phyloP scores from a whole-genome alignment of 2,888 invertebrate species.

The Lasioglossum malachurum region DNA sequence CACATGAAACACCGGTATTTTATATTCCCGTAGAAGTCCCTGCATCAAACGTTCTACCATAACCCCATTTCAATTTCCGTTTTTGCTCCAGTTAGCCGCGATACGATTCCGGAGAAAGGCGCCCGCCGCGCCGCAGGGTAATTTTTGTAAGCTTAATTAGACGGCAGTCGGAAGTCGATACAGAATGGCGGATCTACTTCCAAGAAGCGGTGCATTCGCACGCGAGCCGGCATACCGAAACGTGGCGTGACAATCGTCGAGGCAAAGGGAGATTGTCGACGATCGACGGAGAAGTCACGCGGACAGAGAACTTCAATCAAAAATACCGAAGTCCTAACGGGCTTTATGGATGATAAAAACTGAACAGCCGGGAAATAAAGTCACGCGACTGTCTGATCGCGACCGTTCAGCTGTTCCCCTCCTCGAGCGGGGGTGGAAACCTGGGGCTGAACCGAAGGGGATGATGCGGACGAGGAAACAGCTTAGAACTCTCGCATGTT shows the following conservation, averaged over 20 bases:
- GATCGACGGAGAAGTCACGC: slow-evolving; percentile 63
- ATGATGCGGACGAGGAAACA: not conserved
- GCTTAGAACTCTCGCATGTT: not conserved
- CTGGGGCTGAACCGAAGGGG: not conserved
- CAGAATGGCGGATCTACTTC: slow-evolving; percentile 65
- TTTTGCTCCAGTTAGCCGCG: not conserved
- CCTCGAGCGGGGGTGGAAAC: not conserved
- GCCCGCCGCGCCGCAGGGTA: slow-evolving; percentile 1
- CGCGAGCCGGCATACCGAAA: slow-evolving; percentile 47
- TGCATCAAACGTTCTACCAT: too few relatives aligned
- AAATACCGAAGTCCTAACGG: slow-evolving; percentile 62
- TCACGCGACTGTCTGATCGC: slow-evolving; percentile 69
- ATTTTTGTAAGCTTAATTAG: slow-evolving; percentile 61
- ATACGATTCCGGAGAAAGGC: not conserved
- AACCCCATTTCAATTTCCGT: not conserved
- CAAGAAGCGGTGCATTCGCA: slow-evolving; percentile 62
- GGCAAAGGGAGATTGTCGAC: slow-evolving; percentile 48
- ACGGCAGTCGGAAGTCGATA: slow-evolving; percentile 54
- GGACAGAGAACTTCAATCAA: slow-evolving; percentile 60
- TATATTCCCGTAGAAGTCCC: too few relatives aligned
- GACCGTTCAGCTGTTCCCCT: slow-evolving; percentile 14
- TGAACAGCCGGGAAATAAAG: slow-evolving; percentile 52
- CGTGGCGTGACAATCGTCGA: slow-evolving; percentile 62
- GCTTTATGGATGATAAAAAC: slow-evolving; percentile 68
- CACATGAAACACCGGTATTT: too few relatives aligned